phyloP scores from a whole-genome alignment of 2,888 invertebrate genomes.

The Aleiodes alternator region DNA sequence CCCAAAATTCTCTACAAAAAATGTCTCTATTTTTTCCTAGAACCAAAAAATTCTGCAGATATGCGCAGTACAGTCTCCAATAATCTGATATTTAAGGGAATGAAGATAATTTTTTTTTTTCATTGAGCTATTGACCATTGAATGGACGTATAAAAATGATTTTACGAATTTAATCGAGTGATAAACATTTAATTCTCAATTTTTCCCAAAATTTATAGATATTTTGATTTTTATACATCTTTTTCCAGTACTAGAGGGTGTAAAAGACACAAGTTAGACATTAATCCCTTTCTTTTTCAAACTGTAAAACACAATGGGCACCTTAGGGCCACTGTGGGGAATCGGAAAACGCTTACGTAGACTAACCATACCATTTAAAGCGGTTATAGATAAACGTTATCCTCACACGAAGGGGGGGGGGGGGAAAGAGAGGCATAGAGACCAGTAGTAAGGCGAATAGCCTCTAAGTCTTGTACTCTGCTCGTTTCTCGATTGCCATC shows the following conservation, averaged over 20 bases:
- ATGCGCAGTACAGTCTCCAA: no score
- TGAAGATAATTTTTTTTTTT: no score
- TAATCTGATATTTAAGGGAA: no score
- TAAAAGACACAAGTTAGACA: conserved; percentile 19
- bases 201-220: no score
- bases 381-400: conserved; percentile 66
- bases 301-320: conserved; percentile 22
- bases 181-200: no score
- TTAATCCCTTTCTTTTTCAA: conserved; percentile 17
- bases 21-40: no score
- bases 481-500: conserved; percentile 39
- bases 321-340: conserved; percentile 52
- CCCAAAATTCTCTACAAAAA: no score
- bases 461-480: conserved; percentile 18
- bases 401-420: conserved; percentile 51
- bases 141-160: no score
- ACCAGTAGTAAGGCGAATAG: conserved; percentile 27
- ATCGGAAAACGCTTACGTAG: conserved; percentile 71
- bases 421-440: neutral
- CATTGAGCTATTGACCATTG: no score
- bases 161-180: no score
- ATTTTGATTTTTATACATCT: neutral
- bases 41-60: no score
- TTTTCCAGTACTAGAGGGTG: conserved; percentile 51
- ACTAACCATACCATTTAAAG: conserved; percentile 46